Evolutionary conservation across 2,113 vertebrate species (phyloP).

Genomic region (Vombatus ursinus): DNA sequence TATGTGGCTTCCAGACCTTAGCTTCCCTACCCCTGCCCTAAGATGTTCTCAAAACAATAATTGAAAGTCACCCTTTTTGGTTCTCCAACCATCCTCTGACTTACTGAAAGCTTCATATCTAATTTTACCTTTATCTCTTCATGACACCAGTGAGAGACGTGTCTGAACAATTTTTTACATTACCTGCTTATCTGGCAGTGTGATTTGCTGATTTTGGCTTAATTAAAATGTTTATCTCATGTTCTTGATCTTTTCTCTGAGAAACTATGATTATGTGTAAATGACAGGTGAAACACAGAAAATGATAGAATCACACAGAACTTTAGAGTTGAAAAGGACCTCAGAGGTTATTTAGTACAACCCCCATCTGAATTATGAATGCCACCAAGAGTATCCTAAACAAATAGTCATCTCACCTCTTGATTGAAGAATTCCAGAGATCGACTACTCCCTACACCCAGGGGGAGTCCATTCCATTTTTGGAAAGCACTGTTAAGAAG

Average conservation of each 20-base stretch:
- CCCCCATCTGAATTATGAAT: background rate
- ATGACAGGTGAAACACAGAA: slow-evolving; percentile 13
- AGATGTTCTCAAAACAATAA: slow-evolving; percentile 11
- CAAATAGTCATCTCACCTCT: background rate
- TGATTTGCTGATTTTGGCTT: background rate
- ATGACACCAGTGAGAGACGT: background rate
- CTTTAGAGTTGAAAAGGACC: background rate
- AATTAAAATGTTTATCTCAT: background rate
- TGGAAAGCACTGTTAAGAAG: background rate
- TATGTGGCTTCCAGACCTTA: too few species aligned
- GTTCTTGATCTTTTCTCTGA: background rate
- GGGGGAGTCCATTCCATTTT: background rate
- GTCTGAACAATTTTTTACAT: background rate
- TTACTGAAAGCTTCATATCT: background rate
- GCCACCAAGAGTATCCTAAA: background rate
- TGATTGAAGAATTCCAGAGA: background rate
- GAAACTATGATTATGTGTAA: background rate
- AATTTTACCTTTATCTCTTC: background rate
- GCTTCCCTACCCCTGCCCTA: background rate
- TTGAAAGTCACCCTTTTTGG: background rate
- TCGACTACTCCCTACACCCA: background rate
- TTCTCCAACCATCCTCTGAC: background rate
- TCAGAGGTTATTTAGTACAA: background rate
- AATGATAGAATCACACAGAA: background rate
- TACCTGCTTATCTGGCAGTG: background rate